A percentile compares a stretch with the other conserved stretches of the same genome.
Conservation (phyloP, 2,888 invertebrate genomes). For the Caenorhabditis macrosperma region DNA sequence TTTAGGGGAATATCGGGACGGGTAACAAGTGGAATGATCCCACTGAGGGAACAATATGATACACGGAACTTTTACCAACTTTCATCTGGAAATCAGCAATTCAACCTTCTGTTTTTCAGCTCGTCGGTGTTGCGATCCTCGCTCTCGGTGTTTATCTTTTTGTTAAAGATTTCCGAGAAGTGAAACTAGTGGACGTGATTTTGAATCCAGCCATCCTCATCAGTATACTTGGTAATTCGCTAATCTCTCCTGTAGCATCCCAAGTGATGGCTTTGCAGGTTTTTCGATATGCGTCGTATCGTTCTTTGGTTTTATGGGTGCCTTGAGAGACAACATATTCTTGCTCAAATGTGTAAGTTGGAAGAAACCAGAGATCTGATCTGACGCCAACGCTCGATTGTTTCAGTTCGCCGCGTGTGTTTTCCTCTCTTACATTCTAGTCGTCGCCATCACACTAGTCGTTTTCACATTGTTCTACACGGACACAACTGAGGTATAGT, state of each 20-base stretch:
- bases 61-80: neutral
- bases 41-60: too few species aligned
- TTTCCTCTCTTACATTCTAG: constrained; percentile 76
- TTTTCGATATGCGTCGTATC: constrained; percentile 73
- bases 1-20: neutral
- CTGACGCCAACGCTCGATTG: neutral
- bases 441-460: constrained; percentile 76
- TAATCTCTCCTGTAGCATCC: neutral
- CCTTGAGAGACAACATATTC: constrained; percentile 78
- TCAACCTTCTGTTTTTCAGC: constrained; percentile 70
- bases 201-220: constrained; percentile 77
- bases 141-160: constrained; percentile 79
- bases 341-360: constrained; percentile 77
- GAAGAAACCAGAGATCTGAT: neutral
- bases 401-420: constrained; percentile 79
- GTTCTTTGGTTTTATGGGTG: constrained; percentile 77
- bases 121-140: constrained; percentile 74
- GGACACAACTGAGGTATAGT: constrained; percentile 70
- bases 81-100: too few species aligned
- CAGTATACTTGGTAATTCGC: constrained; percentile 45
- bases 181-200: constrained; percentile 76
- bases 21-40: neutral
- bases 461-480: constrained; percentile 80
- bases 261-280: constrained; percentile 52
- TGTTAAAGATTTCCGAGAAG: constrained; percentile 76